Percentiles rank a stretch among this genome's conserved stretches.
Evolutionary conservation across 1,140 invertebrate genomes (phyloP).

Genomic region (Trichomalopsis sarcophagae): DNA sequence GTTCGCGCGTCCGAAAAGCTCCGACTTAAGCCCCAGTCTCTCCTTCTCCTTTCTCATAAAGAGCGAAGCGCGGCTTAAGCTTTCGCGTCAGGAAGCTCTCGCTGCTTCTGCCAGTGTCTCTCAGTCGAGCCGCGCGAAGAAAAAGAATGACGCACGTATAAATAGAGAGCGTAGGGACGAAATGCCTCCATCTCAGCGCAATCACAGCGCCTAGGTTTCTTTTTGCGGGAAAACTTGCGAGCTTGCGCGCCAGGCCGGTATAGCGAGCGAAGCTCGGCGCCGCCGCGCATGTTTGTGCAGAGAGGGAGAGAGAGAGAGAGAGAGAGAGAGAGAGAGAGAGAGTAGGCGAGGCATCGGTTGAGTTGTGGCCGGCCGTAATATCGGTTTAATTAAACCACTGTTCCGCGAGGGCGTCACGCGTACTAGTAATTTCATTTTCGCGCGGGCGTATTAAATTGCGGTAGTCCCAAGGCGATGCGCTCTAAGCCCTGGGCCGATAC

Average conservation of each 20-base stretch:
- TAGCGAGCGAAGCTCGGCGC: not conserved
- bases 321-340: too few species aligned
- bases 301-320: not conserved
- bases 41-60: conserved; percentile 11
- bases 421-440: conserved; percentile 5
- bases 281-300: not conserved
- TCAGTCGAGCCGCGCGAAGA: not conserved
- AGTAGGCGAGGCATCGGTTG: not conserved
- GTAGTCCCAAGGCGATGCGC: conserved; percentile 4
- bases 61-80: not conserved
- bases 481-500: not conserved
- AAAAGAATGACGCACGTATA: not conserved
- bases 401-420: not conserved
- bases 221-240: not conserved
- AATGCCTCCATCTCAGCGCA: not conserved
- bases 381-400: conserved; percentile 30
- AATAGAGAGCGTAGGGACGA: not conserved
- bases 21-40: not conserved
- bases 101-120: not conserved
- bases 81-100: not conserved
- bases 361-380: not conserved
- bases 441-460: conserved; percentile 10
- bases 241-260: too few species aligned
- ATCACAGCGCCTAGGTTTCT: not conserved
- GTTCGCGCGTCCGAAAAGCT: not conserved